These are phyloP conservation scores for Euphonia xanthogaster DNA, from an alignment of 2,797 vertebrate genomes.

Conservation along the genomic window DNA sequence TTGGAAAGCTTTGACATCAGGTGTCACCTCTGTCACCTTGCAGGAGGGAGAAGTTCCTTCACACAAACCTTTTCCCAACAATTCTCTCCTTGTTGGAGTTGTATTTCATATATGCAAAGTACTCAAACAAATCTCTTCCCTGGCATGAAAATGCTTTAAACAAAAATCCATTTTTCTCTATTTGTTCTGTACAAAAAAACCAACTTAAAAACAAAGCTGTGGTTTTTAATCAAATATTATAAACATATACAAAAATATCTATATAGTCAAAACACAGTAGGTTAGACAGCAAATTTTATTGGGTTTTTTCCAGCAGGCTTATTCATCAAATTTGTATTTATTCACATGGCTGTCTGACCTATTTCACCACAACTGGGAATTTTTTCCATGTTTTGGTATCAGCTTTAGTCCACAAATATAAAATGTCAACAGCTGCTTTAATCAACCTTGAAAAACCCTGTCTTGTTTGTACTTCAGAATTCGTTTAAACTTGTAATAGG, in stretches of 20 bases:
- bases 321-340: not conserved
- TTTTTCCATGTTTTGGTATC: slow-evolving; percentile 14
- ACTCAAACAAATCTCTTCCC: not conserved
- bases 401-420: not conserved
- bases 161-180: not conserved
- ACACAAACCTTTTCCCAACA: not conserved
- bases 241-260: not conserved
- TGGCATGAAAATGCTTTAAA: not conserved
- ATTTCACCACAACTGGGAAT: not conserved
- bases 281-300: not conserved
- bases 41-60: not conserved
- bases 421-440: slow-evolving; percentile 28
- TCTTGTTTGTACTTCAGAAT: not conserved
- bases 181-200: not conserved
- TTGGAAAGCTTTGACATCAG: not conserved
- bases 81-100: fast-evolving
- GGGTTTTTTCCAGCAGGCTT: not conserved
- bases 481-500: not conserved
- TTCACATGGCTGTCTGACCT: not conserved
- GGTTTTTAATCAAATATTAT: not conserved
- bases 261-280: not conserved
- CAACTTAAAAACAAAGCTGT: not conserved
- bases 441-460: not conserved
- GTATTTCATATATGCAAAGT: not conserved
- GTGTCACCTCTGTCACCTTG: not conserved